Base-by-base conservation (phyloP, 2,888 invertebrate genomes). In the Hirudinaria manillensis region DNA sequence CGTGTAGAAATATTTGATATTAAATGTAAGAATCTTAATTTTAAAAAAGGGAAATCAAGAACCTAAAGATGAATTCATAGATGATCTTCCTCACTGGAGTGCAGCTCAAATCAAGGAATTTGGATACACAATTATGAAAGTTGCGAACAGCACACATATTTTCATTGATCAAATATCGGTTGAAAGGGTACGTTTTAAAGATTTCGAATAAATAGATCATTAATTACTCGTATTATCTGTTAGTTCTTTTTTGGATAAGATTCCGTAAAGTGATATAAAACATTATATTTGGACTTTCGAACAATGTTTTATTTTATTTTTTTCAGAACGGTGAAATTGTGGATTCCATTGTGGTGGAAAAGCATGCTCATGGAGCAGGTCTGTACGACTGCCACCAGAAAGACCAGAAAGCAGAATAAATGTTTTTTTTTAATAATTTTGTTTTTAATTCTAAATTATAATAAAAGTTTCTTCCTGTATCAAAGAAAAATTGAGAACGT, bases 91-190 rank as follows among this genome's bases (percentile, higher is more conserved):
- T 0, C 82, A 87, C 0, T 94, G 93, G 93, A 92, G 93, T 71
- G 94, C 94, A 0, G 91, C 91, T 85, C 89, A 92, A 38, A 92
- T 91, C 77, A 86, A 88, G 77, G 95, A 97, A 87, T 98, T 97
- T 86, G 97, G 97, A 0, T 98, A 94, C 85, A 92, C 93, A 0
- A 88, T 93, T 76, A 87, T 98, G 87, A 89, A 89, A 81, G 91
- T 90, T 13, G 93, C 92, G 85, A 99, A 98, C 86, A 83, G 82
- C 16, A 91, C 94, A 0, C 97, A 98, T 86, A 84, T 98, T 32
- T 89, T 93, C 83, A 86, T 94, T 79, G 93, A 96, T 84, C 96
- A 98, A 89, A 89, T 92, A 13, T 87, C 88, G 0, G 87, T 86
- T 78, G 86, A 83, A 66, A 79, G 82, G 83, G 83, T 83, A 61